Base-by-base conservation (phyloP, 1,140 invertebrate species). In the Colletes latitarsis region DNA sequence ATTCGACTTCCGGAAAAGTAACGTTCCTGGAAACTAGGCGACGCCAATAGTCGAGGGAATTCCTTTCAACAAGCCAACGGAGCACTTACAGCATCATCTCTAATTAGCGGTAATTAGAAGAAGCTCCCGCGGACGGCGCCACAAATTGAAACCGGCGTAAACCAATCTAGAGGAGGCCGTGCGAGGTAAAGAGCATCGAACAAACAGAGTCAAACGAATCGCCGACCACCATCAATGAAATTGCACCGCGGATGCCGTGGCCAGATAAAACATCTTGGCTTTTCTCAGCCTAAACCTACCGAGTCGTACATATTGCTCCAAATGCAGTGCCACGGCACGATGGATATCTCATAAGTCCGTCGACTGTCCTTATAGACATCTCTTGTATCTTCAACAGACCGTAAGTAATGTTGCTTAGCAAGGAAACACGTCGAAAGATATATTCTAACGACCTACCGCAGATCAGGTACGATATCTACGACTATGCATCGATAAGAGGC, bases 91-190 rank as follows among this genome's bases (percentile, higher is more conserved):
- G 83, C 69, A 78, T 83, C 72, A 73, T 21, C 78, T 73, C 60
- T 82, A 83, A 77, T 87, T 88, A 85, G 77, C 49, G 58, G 60
- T 88, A 87, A 88, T 87, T 88, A 88, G 83, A 83, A 82, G 85
- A 85, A 75, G 87, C 73, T 77, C 63, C 30, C 83, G 72, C 73
- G 77, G 66, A 71, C 78, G 82, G 82, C 84, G 86, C 84, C 82
- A 69, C 74, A 80, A 85, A 83, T 80, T 81, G 77, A 78, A 78
- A 81, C 70, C 82, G 60, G 74, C 78, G 67, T 81, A 66, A 62
- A 78, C 55, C 66, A 82, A 74, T 78, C 64, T 64, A 67, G 75
- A 62, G 17, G 6, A 78, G 64, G 53, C 30, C 43, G 71, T n/a
- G 74, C 39, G 57, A 82, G 46, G 58, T 46, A 63, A 19, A 64